Evolutionary conservation across 2,797 vertebrate genomes (phyloP).

Genomic region (Hypotaenidia philippensis): DNA sequence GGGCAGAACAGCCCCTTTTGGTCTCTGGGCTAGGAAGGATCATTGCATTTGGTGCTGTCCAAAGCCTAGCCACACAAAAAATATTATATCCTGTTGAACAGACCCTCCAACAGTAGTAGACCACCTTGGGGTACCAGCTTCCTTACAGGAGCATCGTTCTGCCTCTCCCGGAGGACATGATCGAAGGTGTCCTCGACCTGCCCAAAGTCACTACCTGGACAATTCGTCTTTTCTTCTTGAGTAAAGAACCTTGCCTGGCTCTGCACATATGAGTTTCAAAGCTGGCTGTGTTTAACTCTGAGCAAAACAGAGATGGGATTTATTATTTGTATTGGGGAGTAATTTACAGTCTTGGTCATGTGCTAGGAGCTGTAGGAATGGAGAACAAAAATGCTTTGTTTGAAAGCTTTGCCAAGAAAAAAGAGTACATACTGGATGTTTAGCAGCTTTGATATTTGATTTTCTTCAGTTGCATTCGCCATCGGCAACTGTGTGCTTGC

Average conservation of each 20-base stretch:
- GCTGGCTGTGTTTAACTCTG: neutral
- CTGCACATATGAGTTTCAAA: neutral
- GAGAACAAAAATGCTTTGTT: neutral
- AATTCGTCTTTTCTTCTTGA: neutral
- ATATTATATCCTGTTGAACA: neutral
- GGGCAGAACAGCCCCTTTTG: neutral
- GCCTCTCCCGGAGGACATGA: neutral
- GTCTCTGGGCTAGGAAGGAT: neutral
- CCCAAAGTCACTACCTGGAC: neutral
- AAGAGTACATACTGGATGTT: neutral
- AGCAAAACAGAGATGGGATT: neutral
- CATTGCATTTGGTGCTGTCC: neutral
- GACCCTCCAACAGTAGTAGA: neutral
- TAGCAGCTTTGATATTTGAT: neutral
- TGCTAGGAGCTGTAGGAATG: neutral
- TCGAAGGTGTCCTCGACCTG: fast-evolving
- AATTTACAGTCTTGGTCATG: neutral
- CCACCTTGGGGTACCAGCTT: neutral
- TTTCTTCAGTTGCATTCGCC: neutral
- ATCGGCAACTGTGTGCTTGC: neutral
- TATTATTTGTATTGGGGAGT: neutral
- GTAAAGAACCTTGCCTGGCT: neutral
- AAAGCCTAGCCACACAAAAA: neutral
- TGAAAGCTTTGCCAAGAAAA: neutral
- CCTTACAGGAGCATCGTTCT: neutral